Base-by-base conservation (phyloP, 2,797 vertebrate genomes). In the Neosilurus hyrtlii region DNA sequence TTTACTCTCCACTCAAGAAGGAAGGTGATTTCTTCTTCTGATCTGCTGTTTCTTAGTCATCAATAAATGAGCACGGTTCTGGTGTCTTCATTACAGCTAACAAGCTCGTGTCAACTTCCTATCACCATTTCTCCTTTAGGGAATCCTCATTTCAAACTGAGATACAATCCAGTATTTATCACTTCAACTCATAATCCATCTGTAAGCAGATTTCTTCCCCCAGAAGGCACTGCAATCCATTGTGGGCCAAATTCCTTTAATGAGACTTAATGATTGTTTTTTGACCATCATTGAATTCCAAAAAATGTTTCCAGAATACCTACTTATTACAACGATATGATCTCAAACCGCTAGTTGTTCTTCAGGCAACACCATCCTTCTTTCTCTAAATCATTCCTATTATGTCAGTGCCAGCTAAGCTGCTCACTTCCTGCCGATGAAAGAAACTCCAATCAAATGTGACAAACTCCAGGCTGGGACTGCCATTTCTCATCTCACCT, bases 401-500 rank as follows among this genome's bases (percentile, higher is more conserved):
- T 16, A 16, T 12, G 14, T 37, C 16, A 9, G 5, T 11, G 56
- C 12, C 3, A 26, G 9, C 22, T 51, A 26, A 35, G 16, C 43
- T 22, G 30, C 67, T 81, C n/a, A 14, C 78, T 79, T 54, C 37
- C 72, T 18, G 57, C 24, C 15, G 26, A 37, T n/a, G 72, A 76
- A 2, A 63, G 10, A 72, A 57, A 82, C 71, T 82, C 83, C 80
- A 24, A 86, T 84, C 66, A 62, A 61, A 78, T 66, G 24, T 52
- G 61, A 71, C 51, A 85, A 59, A 84, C 72, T 57, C 82, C 71
- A 14, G 18, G 54, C 76, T 74, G 77, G 85, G 15, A 71, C 59
- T 86, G 73, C 67, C 77, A 81, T 81, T 84, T 86, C 75, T 74
- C 67, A 61, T 86, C 74, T 81, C 80, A 79, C 62, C 73, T 84